Percentiles rank a stretch among this genome's conserved stretches.
Evolutionary conservation across 2,797 vertebrate genomes (phyloP).

Genomic region (Meda fulgida): DNA sequence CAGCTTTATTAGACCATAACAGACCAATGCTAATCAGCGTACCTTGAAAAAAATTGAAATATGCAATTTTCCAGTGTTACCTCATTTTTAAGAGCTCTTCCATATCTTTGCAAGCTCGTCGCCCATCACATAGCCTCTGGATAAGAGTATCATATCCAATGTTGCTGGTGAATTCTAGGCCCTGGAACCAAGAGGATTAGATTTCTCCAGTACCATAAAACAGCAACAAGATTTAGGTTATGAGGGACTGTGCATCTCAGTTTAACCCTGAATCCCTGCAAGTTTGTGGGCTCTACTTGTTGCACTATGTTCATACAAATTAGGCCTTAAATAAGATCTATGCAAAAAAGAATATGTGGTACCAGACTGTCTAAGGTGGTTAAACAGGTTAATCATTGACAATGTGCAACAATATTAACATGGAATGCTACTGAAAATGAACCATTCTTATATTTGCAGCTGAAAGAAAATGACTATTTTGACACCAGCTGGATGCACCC

Average conservation of each 20-base stretch:
- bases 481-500: conserved; percentile 5
- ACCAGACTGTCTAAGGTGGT: neutral
- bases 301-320: neutral
- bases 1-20: neutral
- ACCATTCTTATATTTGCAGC: neutral
- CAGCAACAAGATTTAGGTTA: neutral
- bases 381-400: neutral
- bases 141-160: conserved; percentile 86
- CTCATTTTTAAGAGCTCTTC: conserved; percentile 94
- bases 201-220: neutral
- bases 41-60: neutral
- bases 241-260: neutral
- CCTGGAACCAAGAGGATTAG: conserved; percentile 72
- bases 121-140: conserved; percentile 87
- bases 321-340: neutral
- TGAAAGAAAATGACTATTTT: neutral
- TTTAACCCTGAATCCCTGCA: neutral
- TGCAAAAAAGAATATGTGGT: neutral
- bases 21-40: neutral
- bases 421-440: neutral
- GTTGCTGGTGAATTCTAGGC: conserved; percentile 86
- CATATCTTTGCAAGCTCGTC: conserved; percentile 92
- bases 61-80: conserved; percentile 68
- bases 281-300: neutral
- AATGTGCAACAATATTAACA: neutral